Base-by-base conservation (phyloP, 2,888 invertebrate genomes). In the Alloscopus bannaensis region DNA sequence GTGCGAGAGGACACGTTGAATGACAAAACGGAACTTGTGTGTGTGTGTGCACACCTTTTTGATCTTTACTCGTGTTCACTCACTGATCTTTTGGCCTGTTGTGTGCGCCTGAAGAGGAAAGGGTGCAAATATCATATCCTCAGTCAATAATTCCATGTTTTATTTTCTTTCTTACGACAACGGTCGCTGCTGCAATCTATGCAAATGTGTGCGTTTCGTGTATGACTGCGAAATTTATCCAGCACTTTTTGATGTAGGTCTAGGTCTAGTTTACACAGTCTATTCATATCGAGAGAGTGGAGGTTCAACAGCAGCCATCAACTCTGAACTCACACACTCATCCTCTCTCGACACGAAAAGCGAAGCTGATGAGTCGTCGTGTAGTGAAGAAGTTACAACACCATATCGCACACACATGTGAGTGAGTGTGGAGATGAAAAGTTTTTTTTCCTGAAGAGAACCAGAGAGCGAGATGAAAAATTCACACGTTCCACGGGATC, bases 161-260 rank as follows among this genome's bases (percentile, higher is more conserved):
- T n/a, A n/a, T n/a, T n/a, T n/a, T n/a, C n/a, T n/a, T n/a, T n/a
- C n/a, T n/a, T 18, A 36, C 36, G 13, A 36, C 36, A 36, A 36
- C 36, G 36, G 36, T 8, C 36, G 8, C 8, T 36, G 13, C 6
- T 13, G 36, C 36, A 8, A 18, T 47, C 18, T 47, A 3, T 47
- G 47, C 47, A 47, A 47, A 47, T 47, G n/a, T n/a, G n/a, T n/a
- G n/a, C n/a, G n/a, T n/a, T n/a, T n/a, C n/a, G n/a, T n/a, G n/a
- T n/a, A n/a, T n/a, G n/a, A n/a, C n/a, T n/a, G n/a, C n/a, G n/a
- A n/a, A n/a, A n/a, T n/a, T n/a, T n/a, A n/a, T 47, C 47, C 47
- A 47, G 18, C n/a, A 36, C 55, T 26, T 55, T 69, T 72, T 72
- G 64, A 55, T 52, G 72, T 71, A 71, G 71, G 71, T 71, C 71